Evolutionary conservation across 1,140 invertebrate genomes (phyloP), one percentile per base, ranked within the genome.

Genomic region (Asbolus verrucosus): DNA sequence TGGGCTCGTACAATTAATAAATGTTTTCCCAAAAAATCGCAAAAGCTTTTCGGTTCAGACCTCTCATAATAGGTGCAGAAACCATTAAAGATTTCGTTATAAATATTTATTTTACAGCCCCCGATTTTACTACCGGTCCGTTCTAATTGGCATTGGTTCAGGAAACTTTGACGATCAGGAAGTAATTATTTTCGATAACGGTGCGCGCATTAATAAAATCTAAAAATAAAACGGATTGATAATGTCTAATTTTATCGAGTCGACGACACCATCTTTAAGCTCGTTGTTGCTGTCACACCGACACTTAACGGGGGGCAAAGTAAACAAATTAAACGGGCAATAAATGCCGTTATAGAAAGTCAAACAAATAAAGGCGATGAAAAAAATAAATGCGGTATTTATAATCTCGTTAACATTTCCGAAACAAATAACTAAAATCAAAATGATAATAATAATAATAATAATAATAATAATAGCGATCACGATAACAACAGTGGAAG

Each of bases 121-220:
- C 24, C 24, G 24, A 27, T 27, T 8, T 27, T 4, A 27, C 24
- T 3, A 27, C 24, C 1, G 1, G 8, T 9, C 6, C n/a, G 38
- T 6, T 21, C 38, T 21, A 38, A 63, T 38, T 38, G 38, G 18
- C 61, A 38, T 38, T 38, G 18, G 31, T 21, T 36, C 61, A 63
- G 19, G 6, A 38, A 27, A 16, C 18, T 18, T 36, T 27, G 38
- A 4, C 6, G n/a, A 63, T 16, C 38, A 63, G 61, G 61, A 46
- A 46, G 41, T 46, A 3, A n/a, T 46, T 38, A n/a, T 6, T 18
- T 3, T 27, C 24, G 24, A 27, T 27, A 27, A 27, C 41, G 15
- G 41, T n/a, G 21, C 21, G 21, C 46, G 2, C 3, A 4, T 36
- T 54, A 63, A n/a, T 21, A 62, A 62, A 62, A 63, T 24, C 61